phyloP scores from a whole-genome alignment of 2,113 vertebrate species.

The Petaurus breviceps region DNA sequence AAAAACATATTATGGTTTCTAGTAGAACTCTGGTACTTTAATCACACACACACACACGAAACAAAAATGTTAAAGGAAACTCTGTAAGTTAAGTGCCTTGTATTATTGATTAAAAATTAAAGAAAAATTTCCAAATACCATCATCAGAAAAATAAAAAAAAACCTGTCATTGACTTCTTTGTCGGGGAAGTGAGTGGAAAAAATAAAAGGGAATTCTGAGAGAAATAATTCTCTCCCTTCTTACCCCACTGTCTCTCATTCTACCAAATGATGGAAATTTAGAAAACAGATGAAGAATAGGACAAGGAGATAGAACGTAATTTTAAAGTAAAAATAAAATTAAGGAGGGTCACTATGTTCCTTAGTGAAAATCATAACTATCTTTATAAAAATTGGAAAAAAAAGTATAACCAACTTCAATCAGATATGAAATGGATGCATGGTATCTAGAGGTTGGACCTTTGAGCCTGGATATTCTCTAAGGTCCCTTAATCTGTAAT shows the following conservation, averaged over 20 bases:
- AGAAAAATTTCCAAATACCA: background rate
- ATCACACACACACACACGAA: background rate
- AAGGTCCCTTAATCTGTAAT: background rate
- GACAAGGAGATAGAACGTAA: background rate
- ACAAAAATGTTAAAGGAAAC: background rate
- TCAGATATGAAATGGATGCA: conserved; percentile 28
- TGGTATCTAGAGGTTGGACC: background rate
- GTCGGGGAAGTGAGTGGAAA: background rate
- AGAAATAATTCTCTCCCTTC: background rate
- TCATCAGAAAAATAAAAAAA: conserved; percentile 1
- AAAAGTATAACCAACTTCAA: conserved; percentile 40
- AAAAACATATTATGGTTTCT: background rate
- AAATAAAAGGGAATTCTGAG: conserved; percentile 4
- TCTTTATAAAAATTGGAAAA: background rate
- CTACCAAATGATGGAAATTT: background rate
- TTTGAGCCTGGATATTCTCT: background rate
- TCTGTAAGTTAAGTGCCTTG: background rate
- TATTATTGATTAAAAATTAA: background rate
- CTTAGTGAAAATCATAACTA: background rate
- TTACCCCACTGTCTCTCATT: background rate
- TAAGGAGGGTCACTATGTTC: background rate
- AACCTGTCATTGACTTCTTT: background rate
- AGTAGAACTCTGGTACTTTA: background rate
- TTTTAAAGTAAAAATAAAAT: background rate
- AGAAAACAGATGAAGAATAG: background rate